Evolutionary conservation across 2,888 invertebrate species (phyloP).

Genomic region (Dynastes hyllus): DNA sequence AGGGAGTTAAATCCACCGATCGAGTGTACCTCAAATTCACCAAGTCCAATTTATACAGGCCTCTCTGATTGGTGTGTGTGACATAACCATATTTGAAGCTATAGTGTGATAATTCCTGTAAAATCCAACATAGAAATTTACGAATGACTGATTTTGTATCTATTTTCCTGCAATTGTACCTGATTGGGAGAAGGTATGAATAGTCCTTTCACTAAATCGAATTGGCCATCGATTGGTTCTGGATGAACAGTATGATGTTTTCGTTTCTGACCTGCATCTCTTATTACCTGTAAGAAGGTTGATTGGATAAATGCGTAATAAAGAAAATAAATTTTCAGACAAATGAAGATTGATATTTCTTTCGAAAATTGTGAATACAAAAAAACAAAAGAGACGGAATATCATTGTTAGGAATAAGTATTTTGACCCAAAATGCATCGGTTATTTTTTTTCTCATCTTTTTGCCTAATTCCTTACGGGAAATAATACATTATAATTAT

Average conservation of each 20-base stretch:
- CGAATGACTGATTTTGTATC: neutral
- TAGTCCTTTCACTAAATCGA: constrained; percentile 80
- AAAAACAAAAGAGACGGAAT: no score
- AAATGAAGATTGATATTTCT: no score
- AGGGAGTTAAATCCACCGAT: constrained; percentile 81
- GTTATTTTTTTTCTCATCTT: no score
- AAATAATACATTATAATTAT: no score
- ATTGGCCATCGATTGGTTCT: constrained; percentile 84
- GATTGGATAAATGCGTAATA: neutral
- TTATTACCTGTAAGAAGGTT: constrained; percentile 73
- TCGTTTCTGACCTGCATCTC: constrained; percentile 81
- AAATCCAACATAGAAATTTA: constrained; percentile 32
- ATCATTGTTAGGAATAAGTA: no score
- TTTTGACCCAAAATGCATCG: no score
- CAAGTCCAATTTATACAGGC: constrained; percentile 83
- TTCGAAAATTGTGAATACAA: no score
- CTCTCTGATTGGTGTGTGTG: constrained; percentile 81
- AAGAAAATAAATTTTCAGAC: no score
- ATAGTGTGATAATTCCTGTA: constrained; percentile 73
- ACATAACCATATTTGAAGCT: constrained; percentile 83
- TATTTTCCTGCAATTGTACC: constrained; percentile 63
- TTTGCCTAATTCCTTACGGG: no score
- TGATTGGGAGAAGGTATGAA: constrained; percentile 76
- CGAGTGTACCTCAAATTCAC: constrained; percentile 81
- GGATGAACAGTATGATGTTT: constrained; percentile 84